Evolutionary conservation across 2,797 vertebrate species (phyloP), one percentile per base, ranked within the genome.

Genomic region (Prionace glauca): DNA sequence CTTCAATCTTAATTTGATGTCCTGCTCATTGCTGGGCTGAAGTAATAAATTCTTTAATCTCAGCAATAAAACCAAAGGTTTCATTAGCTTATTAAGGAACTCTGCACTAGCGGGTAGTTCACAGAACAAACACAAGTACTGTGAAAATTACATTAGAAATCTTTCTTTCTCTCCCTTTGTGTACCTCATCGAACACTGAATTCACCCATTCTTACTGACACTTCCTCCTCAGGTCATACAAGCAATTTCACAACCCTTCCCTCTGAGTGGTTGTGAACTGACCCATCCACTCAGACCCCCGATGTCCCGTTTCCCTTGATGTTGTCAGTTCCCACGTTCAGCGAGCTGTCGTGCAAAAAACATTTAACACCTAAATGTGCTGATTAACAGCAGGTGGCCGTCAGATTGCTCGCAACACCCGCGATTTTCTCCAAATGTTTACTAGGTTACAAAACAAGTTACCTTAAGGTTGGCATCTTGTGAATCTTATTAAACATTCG

Each of bases 401-500:
- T n/a, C 65, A n/a, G 22, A 65, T 91, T n/a, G 32, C 14, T 32
- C 32, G 16, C 14, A 65, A 91, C 60, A 91, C 3, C 7, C 2
- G 5, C 41, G 45, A 7, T 45, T 65, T 5, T n/a, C 60, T 14
- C 0, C 62, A 67, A 41, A 92, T 69, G n/a, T 56, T 77, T 95
- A 60, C 29, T 50, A 94, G 41, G 10, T 50, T 50, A 71, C n/a
- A 29, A 94, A 20, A 56, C 36, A 95, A 91, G 11, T 99, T 98
- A 99, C 99, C 99, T 99, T 98, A 99, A 96, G 97, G 99, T 99
- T 95, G 99, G 99, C 99, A 99, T 99, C 98, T 99, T 99, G 98
- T 99, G 99, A 97, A 99, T 99, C 98, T 99, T 99, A 98, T 99
- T 99, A 98, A 99, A 99, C 99, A 99, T 99, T 97, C 99, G 99